A percentile compares a stretch with the other conserved stretches of the same genome.
Evolutionary conservation across 53 echinoderm and acorn worm genomes (phyloP).

Genomic region (Echinarachnius parma): DNA sequence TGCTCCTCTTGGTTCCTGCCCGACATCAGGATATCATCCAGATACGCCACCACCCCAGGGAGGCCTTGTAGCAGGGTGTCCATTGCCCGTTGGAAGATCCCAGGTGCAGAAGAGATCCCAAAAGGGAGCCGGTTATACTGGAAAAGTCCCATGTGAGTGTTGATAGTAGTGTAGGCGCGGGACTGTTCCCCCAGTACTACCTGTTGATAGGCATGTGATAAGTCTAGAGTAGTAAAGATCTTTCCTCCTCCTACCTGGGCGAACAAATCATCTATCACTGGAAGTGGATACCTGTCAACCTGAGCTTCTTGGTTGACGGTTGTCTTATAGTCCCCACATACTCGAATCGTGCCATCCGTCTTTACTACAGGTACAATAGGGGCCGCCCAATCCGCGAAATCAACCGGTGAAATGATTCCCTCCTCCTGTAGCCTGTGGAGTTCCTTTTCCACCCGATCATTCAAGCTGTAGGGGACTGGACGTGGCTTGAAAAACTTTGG

Average conservation of each 20-base stretch:
- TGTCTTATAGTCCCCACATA: conserved; percentile 60
- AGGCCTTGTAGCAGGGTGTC: conserved; percentile 49
- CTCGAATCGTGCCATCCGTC: background rate
- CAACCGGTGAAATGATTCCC: too few species aligned
- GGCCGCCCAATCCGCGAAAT: too few species aligned
- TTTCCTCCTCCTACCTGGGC: conserved; percentile 9
- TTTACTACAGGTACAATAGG: conserved; percentile 3
- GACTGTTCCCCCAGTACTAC: background rate
- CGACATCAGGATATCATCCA: conserved; percentile 41
- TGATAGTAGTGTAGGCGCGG: conserved; percentile 56
- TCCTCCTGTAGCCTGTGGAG: too few species aligned
- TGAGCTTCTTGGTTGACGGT: too few species aligned
- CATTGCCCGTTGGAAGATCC: conserved; percentile 68
- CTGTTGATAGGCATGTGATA: background rate
- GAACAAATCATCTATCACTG: conserved; percentile 29
- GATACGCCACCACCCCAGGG: conserved; percentile 23
- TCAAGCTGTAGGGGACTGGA: too few species aligned
- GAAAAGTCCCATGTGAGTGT: conserved; percentile 62
- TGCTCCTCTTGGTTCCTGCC: conserved; percentile 25
- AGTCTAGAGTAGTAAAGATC: conserved; percentile 30
- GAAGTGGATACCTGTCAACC: too few species aligned
- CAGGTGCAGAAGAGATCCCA: conserved; percentile 62
- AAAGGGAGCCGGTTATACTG: conserved; percentile 46
- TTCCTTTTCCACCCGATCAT: too few species aligned
- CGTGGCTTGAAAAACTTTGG: too few species aligned